Conservation (phyloP, 2,113 vertebrate genomes). For the Theropithecus gelada region DNA sequence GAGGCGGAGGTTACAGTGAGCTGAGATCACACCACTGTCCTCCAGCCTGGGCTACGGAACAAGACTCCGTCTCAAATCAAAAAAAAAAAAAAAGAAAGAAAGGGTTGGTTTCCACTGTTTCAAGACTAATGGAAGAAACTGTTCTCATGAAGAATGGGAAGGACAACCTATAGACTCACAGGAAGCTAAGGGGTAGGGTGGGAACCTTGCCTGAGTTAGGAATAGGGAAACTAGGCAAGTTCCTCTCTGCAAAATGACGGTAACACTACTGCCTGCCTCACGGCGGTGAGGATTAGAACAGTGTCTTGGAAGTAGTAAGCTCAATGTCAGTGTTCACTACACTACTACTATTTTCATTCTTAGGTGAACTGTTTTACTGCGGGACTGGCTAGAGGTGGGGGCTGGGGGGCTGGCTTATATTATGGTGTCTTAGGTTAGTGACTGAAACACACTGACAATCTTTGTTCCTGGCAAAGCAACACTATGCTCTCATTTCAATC, state of each 20-base stretch:
- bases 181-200: not conserved
- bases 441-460: constrained; percentile 72
- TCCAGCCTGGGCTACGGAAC: too few species aligned
- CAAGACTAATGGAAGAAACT: not conserved
- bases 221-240: not conserved
- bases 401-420: constrained; percentile 62
- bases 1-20: too few species aligned
- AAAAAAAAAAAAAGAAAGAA: not conserved
- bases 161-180: not conserved
- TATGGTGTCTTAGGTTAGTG: constrained; percentile 67
- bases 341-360: constrained; percentile 40
- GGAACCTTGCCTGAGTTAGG: not conserved
- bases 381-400: constrained; percentile 5
- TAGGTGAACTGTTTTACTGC: constrained; percentile 50
- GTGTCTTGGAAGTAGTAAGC: not conserved
- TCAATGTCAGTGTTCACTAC: not conserved
- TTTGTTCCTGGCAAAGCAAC: constrained; percentile 72
- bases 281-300: not conserved
- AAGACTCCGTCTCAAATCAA: too few species aligned
- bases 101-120: not conserved
- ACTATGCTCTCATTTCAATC: constrained; percentile 62
- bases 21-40: too few species aligned
- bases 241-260: not conserved
- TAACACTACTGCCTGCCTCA: not conserved
- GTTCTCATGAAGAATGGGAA: not conserved